Percentiles rank a stretch among this genome's conserved stretches.
These are phyloP conservation scores for Elysia crispata DNA, from an alignment of 2,888 invertebrate species.

Conservation along the genomic window DNA sequence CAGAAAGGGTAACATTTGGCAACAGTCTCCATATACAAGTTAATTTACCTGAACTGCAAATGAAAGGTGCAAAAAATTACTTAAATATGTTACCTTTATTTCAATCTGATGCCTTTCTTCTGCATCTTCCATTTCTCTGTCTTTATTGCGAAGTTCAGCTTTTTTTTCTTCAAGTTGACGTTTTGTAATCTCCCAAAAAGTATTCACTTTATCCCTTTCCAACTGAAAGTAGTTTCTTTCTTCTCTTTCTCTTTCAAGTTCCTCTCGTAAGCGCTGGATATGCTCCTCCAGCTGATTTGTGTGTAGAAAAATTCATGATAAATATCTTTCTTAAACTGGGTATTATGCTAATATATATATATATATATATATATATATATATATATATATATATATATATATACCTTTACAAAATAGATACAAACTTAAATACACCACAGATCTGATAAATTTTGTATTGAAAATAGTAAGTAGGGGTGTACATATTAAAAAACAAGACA, in stretches of 20 bases:
- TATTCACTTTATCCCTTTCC: constrained; percentile 93
- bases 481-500: too few relatives aligned
- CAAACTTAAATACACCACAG: too few relatives aligned
- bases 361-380: not conserved
- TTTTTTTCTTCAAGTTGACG: constrained; percentile 91
- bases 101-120: constrained; percentile 92
- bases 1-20: too few relatives aligned
- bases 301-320: not conserved
- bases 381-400: not conserved
- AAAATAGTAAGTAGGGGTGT: too few relatives aligned
- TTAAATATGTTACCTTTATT: constrained; percentile 82
- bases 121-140: constrained; percentile 91
- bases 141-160: constrained; percentile 85
- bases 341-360: too few relatives aligned
- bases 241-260: constrained; percentile 94
- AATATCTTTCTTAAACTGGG: not conserved
- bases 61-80: not conserved
- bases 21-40: too few relatives aligned
- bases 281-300: constrained; percentile 89
- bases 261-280: constrained; percentile 89
- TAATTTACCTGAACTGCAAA: too few relatives aligned
- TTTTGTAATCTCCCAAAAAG: constrained; percentile 96
- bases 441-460: too few relatives aligned
- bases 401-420: not conserved
- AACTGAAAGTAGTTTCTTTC: constrained; percentile 96